These are phyloP conservation scores for Micrasema longulum DNA, from an alignment of 1,140 invertebrate genomes.

Conservation along the genomic window DNA sequence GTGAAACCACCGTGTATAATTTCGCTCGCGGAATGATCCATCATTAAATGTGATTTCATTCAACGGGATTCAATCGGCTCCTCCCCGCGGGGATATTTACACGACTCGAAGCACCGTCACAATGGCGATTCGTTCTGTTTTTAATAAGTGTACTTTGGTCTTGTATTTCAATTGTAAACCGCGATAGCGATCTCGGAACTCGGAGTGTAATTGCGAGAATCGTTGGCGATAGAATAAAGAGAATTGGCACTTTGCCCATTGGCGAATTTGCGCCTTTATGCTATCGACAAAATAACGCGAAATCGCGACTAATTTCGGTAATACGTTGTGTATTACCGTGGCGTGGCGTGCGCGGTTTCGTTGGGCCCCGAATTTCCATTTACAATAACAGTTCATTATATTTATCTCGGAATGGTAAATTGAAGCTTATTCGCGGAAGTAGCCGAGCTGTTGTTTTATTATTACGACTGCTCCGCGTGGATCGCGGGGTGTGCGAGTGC, in stretches of 20 bases:
- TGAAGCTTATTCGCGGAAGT: too few species aligned
- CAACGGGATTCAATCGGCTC: slow-evolving; percentile 10
- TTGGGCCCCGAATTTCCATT: too few species aligned
- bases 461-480: too few species aligned
- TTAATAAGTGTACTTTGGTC: background rate
- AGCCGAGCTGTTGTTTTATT: too few species aligned
- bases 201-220: slow-evolving; percentile 2
- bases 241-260: background rate
- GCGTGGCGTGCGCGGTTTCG: too few species aligned
- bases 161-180: background rate
- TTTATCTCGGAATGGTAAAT: too few species aligned
- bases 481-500: slow-evolving; percentile 4
- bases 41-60: slow-evolving; percentile 35
- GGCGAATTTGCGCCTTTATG: slow-evolving; percentile 5
- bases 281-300: slow-evolving; percentile 1
- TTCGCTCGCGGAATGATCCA: slow-evolving; percentile 18
- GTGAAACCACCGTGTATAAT: slow-evolving; percentile 33
- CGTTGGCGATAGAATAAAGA: background rate
- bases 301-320: too few species aligned
- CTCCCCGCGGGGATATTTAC: slow-evolving; percentile 11
- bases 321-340: too few species aligned
- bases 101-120: slow-evolving; percentile 3
- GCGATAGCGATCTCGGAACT: slow-evolving; percentile 1
- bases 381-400: too few species aligned
- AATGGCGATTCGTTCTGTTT: slow-evolving; percentile 1